Conservation (phyloP, 2,797 vertebrate species). For the Oreochromis mossambicus region DNA sequence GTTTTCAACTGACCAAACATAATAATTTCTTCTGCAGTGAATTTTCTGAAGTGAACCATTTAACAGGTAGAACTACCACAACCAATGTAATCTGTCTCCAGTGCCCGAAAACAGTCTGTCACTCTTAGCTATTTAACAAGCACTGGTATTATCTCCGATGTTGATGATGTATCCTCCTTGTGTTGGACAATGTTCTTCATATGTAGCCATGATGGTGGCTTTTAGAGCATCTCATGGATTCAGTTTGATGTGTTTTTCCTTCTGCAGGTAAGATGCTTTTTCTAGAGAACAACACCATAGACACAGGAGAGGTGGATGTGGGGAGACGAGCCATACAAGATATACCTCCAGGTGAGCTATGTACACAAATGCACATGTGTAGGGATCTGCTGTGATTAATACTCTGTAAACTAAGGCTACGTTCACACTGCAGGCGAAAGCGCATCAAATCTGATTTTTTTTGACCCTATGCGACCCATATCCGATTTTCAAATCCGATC, state of each 20-base stretch:
- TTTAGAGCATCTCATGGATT: neutral
- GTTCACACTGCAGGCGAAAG: no score
- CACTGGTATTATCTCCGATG: neutral
- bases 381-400: neutral
- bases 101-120: no score
- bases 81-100: neutral
- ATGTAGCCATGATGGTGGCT: neutral
- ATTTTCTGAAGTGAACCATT: neutral
- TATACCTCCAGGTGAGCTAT: slow-evolving; percentile 80
- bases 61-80: neutral
- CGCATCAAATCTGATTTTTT: no score
- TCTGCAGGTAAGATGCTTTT: slow-evolving; percentile 87
- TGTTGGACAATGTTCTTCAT: neutral
- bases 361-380: neutral
- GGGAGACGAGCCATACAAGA: slow-evolving; percentile 89
- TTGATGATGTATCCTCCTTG: neutral
- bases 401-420: neutral
- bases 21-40: neutral
- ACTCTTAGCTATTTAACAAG: neutral
- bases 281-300: slow-evolving; percentile 97
- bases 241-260: neutral
- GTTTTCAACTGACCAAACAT: neutral
- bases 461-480: no score
- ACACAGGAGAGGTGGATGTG: slow-evolving; percentile 95
- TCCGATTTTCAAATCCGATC: no score